These are phyloP conservation scores for Camponotus vicinus DNA, from an alignment of 1,140 invertebrate genomes.

Conservation along the genomic window DNA sequence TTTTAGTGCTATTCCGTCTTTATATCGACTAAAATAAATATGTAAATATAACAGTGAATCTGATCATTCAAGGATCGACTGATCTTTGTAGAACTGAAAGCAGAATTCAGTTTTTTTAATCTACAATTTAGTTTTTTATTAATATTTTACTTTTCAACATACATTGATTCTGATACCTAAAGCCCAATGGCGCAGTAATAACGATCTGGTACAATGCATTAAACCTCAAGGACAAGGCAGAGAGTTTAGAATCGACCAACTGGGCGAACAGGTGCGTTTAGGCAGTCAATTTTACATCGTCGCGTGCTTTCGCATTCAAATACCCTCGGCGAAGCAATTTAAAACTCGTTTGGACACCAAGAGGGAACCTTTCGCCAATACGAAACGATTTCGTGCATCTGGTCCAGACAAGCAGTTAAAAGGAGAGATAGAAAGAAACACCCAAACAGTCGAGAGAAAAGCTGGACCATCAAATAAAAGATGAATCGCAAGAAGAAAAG, in stretches of 20 bases:
- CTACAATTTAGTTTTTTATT: neutral
- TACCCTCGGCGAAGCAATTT: constrained; percentile 77
- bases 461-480: constrained; percentile 71
- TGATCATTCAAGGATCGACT: neutral
- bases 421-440: constrained; percentile 7
- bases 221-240: constrained; percentile 1
- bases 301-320: constrained; percentile 77
- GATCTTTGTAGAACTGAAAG: neutral
- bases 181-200: neutral
- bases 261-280: constrained; percentile 71
- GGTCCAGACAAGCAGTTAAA: constrained; percentile 61
- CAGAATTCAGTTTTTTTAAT: constrained; percentile 2
- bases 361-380: constrained; percentile 45
- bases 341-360: constrained; percentile 80
- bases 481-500: constrained; percentile 60
- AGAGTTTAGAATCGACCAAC: constrained; percentile 36
- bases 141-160: neutral
- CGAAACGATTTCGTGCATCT: constrained; percentile 77
- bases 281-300: constrained; percentile 66
- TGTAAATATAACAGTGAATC: neutral
- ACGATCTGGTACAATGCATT: constrained; percentile 34
- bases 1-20: neutral
- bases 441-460: constrained; percentile 71
- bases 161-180: neutral
- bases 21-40: neutral